Conservation (phyloP, 2,888 invertebrate species). For the Hydrotaea cyrtoneurina region DNA sequence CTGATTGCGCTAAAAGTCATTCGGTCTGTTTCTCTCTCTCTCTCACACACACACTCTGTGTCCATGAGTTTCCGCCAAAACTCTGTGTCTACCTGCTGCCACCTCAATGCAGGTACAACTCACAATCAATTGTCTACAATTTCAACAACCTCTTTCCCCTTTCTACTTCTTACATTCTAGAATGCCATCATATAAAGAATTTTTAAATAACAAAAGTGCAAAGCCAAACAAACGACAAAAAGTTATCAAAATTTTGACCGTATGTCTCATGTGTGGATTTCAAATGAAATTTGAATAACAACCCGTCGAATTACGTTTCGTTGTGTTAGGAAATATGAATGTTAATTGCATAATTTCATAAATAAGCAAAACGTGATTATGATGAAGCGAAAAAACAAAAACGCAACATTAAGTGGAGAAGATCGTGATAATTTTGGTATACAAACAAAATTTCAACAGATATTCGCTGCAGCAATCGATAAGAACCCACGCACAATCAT, state of each 20-base stretch:
- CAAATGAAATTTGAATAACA: background rate
- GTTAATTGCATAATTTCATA: slow-evolving; percentile 6
- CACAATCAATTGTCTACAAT: no score
- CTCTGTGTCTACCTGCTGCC: no score
- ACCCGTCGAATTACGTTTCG: background rate
- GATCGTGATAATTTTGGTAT: slow-evolving; percentile 23
- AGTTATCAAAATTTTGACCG: background rate
- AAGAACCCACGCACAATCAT: background rate
- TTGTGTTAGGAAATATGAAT: slow-evolving; percentile 12
- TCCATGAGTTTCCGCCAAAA: no score
- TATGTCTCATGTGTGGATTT: background rate
- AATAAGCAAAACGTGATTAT: slow-evolving; percentile 13
- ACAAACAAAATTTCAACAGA: background rate
- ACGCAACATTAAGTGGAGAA: background rate
- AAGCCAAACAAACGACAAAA: background rate
- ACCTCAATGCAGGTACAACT: no score
- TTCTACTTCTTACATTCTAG: no score
- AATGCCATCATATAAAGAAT: no score
- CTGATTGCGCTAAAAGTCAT: no score
- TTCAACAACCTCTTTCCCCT: no score
- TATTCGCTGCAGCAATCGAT: background rate
- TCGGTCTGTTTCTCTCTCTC: no score
- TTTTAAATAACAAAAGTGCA: background rate
- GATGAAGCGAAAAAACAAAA: slow-evolving; percentile 7
- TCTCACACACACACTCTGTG: no score